A percentile compares a stretch with the other conserved stretches of the same genome.
Evolutionary conservation across 2,797 vertebrate genomes (phyloP).

Genomic region (Arnoldichthys spilopterus): DNA sequence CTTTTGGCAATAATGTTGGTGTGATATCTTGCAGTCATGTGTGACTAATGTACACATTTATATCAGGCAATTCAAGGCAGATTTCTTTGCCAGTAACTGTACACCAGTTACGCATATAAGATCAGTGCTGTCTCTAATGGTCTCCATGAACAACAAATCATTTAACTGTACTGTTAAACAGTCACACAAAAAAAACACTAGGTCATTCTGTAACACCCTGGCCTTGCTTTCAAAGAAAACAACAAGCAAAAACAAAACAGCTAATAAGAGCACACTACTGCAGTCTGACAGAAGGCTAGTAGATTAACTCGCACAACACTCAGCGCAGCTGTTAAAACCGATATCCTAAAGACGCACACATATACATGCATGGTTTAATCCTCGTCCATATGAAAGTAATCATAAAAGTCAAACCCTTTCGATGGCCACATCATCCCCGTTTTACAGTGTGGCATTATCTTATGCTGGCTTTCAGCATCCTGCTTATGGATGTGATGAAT

Average conservation of each 20-base stretch:
- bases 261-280: constrained; percentile 16
- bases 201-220: not conserved
- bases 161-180: too few relatives aligned
- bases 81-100: too few relatives aligned
- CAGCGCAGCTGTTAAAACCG: not conserved
- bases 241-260: too few relatives aligned
- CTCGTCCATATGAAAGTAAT: constrained; percentile 15
- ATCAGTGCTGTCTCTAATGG: too few relatives aligned
- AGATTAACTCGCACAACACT: constrained; percentile 18
- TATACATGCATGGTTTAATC: not conserved
- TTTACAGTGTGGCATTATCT: constrained; percentile 43
- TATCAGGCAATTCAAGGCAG: too few relatives aligned
- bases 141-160: too few relatives aligned
- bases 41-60: too few relatives aligned
- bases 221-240: not conserved
- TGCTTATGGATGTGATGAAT: constrained; percentile 64
- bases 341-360: not conserved
- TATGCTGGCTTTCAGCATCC: constrained; percentile 50
- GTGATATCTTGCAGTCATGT: too few relatives aligned
- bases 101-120: too few relatives aligned
- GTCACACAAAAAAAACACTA: too few relatives aligned
- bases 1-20: too few relatives aligned
- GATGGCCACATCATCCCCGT: constrained; percentile 33
- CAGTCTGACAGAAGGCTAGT: constrained; percentile 16
- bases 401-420: constrained; percentile 27